Base-by-base conservation (phyloP, 2,797 vertebrate genomes). In the Etheostoma perlongum region DNA sequence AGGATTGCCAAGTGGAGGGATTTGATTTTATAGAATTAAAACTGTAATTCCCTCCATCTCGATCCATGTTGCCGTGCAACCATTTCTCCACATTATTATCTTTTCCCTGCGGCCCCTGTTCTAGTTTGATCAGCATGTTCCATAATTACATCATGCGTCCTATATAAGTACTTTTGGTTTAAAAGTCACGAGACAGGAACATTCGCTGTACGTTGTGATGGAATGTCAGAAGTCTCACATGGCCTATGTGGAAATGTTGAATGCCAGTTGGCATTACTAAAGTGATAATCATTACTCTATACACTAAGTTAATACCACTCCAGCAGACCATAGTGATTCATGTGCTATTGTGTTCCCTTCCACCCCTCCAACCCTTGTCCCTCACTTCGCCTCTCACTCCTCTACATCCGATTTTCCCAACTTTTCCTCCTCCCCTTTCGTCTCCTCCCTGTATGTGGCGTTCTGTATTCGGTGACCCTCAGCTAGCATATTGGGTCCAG, bases 11-110 rank as follows among this genome's bases (percentile, higher is more conserved):
- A 91, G 87, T 77, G 86, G 67, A 85, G 85, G 79, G 94, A 93
- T 93, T 94, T 90, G 80, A 91, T 91, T 93, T 92, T 92, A 92
- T 91, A 87, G 86, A 93, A 92, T 91, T 91, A 89, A 91, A 94
- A 92, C 85, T 89, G 86, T 88, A 92, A 92, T 90, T 91, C 91
- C 92, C 75, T 90, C 82, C 76, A 47, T 87, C 72, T 64, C 46
- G 11, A 10, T 13, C 66, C 49, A 16, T 21, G 73, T 68, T 55
- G 59, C 81, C 66, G 19, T 46, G 59, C 77, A 71, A 63, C 78
- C 74, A 59, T 85, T 82, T 73, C 63, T 77, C 67, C 65, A 71
- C 57, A 18, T 66, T 74, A 83, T 73, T 81, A 72, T 81, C 68
- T 69, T 65, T 42, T 19, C n/a, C 15, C 47, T 8, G 54, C 42